phyloP scores from a whole-genome alignment of 2,113 vertebrate species.

The Onychostruthus taczanowskii region DNA sequence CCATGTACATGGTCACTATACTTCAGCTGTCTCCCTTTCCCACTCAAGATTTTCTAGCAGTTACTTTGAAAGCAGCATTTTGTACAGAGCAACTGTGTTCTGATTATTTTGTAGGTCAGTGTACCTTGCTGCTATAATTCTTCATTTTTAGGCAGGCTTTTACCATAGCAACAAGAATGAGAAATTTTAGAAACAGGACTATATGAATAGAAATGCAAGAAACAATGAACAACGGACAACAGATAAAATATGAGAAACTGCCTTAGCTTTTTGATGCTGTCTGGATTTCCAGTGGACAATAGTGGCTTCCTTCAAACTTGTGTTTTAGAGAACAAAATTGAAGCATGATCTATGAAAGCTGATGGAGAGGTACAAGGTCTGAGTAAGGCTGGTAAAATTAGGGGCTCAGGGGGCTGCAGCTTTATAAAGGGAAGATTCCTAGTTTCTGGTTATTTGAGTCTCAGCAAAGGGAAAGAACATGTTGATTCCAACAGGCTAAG shows the following conservation, averaged over 20 bases:
- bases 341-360: background rate
- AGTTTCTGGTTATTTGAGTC: background rate
- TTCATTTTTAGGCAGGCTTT: slow-evolving; percentile 9
- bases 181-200: slow-evolving; percentile 22
- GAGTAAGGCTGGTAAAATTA: background rate
- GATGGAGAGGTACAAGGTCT: background rate
- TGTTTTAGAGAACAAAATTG: background rate
- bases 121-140: slow-evolving; percentile 14
- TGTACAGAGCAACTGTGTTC: background rate
- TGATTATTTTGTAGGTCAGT: slow-evolving; percentile 43
- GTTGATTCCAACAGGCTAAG: background rate
- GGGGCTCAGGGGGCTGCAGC: background rate
- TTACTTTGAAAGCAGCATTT: background rate
- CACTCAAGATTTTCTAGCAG: background rate
- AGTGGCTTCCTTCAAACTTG: background rate
- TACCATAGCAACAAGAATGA: slow-evolving; percentile 57
- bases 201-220: background rate
- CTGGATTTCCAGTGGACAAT: background rate
- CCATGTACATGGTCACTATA: background rate
- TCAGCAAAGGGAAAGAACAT: background rate
- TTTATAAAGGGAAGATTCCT: background rate
- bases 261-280: background rate
- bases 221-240: background rate
- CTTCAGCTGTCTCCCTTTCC: background rate
- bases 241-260: background rate